Base-by-base conservation (phyloP, 1,140 invertebrate species). In the Chionoecetes opilio region DNA sequence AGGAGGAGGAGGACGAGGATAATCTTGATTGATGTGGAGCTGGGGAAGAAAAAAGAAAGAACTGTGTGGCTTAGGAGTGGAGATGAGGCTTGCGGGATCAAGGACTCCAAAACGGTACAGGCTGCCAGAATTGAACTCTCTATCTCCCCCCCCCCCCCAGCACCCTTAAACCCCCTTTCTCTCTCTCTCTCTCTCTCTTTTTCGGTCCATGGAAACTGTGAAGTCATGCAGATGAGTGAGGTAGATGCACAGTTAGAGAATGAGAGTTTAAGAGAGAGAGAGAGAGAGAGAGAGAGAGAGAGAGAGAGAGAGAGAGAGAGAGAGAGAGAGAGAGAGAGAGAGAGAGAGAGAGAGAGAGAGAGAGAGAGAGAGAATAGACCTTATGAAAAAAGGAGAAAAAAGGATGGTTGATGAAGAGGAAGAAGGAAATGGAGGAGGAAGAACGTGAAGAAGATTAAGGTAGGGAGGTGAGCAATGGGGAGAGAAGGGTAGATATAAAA, bases 271-370 rank as follows among this genome's bases (percentile, higher is more conserved):
- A 9, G 82, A 17, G 82, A 31, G 26, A 26, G 82, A 82, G 5
- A 82, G 5, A 82, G 5, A 82, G 26, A 29, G 26, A 82, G 26
- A 82, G 26, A 82, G 26, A 82, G 26, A 82, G 26, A 82, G 26
- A 82, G 26, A 82, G 26, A 82, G 26, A 82, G 26, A 82, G 26
- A 82, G 26, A 82, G 26, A 82, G 26, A 82, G 26, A 82, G 26
- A 82, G 38, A 87, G 86, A 46, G 87, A 94, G 94, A 37, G 90
- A 84, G 87, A 82, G 94, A 88, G 86, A 82, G 90, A 91, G 93
- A 92, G 91, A 87, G 92, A 53, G 92, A 92, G 95, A 94, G 63
- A 92, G 82, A 92, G 75, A 35, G 92, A 46, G 31, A 41, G 92
- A 46, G 82, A 32, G 35, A 93, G 92, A 38, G 92, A 38, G 92